Evolutionary conservation across 2,888 invertebrate species (phyloP).

Genomic region (Altica lythri): DNA sequence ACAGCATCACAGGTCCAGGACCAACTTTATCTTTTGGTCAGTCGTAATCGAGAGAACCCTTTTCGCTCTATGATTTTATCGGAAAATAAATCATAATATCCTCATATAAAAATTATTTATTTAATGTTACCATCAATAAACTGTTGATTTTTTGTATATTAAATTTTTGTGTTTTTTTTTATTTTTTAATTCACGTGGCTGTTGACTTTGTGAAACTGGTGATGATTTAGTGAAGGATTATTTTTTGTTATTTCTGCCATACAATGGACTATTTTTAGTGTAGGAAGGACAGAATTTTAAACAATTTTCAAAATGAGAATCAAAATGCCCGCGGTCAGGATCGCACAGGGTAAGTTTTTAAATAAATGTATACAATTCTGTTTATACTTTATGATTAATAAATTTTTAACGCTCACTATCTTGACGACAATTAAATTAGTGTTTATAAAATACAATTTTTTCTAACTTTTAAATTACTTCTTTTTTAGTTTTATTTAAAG

Average conservation of each 20-base stretch:
- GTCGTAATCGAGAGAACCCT: conserved; percentile 13
- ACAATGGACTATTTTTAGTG: conserved; percentile 25
- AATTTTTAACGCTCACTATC: no score
- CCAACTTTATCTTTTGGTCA: conserved; percentile 14
- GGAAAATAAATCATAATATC: no score
- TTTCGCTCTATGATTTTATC: no score
- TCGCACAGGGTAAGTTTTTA: conserved; percentile 93
- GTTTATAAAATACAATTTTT: no score
- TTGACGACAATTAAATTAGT: no score
- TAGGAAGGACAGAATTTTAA: conserved; percentile 32
- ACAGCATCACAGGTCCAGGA: conserved; percentile 47
- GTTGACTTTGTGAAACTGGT: conserved; percentile 15
- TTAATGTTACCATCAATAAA: no score
- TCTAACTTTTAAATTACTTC: no score
- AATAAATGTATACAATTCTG: no score
- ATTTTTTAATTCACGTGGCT: conserved; percentile 13
- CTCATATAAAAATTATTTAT: no score
- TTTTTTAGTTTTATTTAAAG: no score
- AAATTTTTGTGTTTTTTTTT: conserved; percentile 27
- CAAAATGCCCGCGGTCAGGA: conserved; percentile 96
- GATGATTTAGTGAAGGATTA: conserved; percentile 33
- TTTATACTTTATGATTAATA: no score
- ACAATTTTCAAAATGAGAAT: conserved; percentile 83
- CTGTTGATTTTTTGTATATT: conserved; percentile 27
- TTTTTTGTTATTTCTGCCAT: conserved; percentile 11